Evolutionary conservation across 2,797 vertebrate genomes (phyloP).

Genomic region (Poecilia gillii): DNA sequence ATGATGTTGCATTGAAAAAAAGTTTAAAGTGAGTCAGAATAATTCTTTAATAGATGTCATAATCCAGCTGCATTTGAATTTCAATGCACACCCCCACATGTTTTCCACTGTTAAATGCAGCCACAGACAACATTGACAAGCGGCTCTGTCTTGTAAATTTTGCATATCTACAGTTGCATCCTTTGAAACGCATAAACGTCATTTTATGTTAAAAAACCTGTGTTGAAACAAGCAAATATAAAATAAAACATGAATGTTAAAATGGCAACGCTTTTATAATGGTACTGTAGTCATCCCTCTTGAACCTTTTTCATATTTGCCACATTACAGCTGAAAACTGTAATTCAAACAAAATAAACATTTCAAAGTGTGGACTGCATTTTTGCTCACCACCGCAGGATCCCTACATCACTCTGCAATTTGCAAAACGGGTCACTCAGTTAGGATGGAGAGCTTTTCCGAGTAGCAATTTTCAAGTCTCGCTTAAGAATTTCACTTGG

Average conservation of each 20-base stretch:
- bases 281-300: neutral
- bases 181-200: neutral
- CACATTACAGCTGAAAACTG: neutral
- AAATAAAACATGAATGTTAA: neutral
- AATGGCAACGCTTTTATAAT: neutral
- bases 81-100: neutral
- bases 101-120: neutral
- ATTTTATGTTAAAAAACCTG: neutral
- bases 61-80: neutral
- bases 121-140: neutral
- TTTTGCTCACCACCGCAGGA: neutral
- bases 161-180: neutral
- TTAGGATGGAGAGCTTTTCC: neutral
- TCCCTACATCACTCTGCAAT: neutral
- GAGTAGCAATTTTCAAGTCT: neutral
- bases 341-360: neutral
- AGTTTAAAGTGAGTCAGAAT: neutral
- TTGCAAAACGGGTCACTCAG: neutral
- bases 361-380: neutral
- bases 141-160: neutral
- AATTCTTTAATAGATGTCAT: neutral
- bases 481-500: neutral
- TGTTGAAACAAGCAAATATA: neutral
- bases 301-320: neutral
- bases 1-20: neutral